These are phyloP conservation scores for Halcyon senegalensis DNA, from an alignment of 2,113 vertebrate species.

Conservation along the genomic window DNA sequence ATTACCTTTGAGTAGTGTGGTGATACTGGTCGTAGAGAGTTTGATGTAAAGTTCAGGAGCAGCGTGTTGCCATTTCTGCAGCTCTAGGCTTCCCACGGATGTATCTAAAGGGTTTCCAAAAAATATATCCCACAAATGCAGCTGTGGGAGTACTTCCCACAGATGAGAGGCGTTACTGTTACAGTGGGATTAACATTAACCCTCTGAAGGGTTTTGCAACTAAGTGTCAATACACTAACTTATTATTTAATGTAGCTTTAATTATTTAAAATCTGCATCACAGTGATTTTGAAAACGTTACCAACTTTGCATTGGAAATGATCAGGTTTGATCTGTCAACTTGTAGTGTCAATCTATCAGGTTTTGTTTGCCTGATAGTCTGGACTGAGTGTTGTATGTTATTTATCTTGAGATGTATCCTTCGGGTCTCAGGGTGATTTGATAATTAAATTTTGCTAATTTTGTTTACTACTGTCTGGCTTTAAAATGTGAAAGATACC, in stretches of 20 bases:
- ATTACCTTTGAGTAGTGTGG: background rate
- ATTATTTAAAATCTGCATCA: background rate
- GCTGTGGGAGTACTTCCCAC: background rate
- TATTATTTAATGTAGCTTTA: background rate
- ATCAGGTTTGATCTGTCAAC: background rate
- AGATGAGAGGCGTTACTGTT: background rate
- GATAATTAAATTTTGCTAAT: background rate
- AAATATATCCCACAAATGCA: background rate
- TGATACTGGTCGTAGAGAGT: background rate
- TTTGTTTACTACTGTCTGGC: background rate
- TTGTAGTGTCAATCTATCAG: fast-evolving
- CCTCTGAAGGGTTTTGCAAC: background rate
- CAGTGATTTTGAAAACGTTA: background rate
- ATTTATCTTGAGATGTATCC: background rate
- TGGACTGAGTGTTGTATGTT: background rate
- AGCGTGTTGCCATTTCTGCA: background rate
- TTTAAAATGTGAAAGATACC: background rate
- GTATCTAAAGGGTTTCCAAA: background rate
- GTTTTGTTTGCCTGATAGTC: background rate
- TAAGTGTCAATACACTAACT: background rate
- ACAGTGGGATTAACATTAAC: background rate
- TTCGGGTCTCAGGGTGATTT: background rate
- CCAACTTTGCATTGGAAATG: background rate
- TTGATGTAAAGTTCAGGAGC: background rate
- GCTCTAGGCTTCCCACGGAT: background rate